Percentiles rank a stretch among this genome's conserved stretches.
Evolutionary conservation across 2,797 vertebrate genomes (phyloP).

Genomic region (Syngnathus acus): DNA sequence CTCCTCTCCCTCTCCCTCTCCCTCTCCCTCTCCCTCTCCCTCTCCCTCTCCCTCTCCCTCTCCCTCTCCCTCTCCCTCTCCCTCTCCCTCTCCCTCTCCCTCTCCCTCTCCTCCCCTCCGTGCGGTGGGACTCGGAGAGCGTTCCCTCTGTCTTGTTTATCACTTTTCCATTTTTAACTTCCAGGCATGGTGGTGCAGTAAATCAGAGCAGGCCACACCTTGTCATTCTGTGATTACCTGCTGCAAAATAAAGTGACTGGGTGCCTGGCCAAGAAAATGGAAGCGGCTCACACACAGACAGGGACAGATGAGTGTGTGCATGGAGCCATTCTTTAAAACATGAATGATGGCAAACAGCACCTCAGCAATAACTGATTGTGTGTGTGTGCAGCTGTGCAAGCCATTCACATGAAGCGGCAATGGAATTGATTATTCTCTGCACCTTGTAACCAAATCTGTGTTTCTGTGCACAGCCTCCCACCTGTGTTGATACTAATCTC

Average conservation of each 20-base stretch:
- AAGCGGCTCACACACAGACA: conserved; percentile 16
- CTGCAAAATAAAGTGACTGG: conserved; percentile 53
- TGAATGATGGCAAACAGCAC: conserved; percentile 25
- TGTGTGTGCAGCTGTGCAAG: conserved; percentile 10
- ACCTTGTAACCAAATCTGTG: conserved; percentile 16
- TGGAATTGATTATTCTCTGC: conserved; percentile 16
- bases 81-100: too few species aligned
- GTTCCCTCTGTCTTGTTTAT: conserved; percentile 49
- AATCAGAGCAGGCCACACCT: conserved; percentile 44
- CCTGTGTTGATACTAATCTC: conserved; percentile 21
- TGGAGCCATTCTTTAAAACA: conserved; percentile 24
- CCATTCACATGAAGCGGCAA: neutral
- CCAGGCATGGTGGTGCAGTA: conserved; percentile 30
- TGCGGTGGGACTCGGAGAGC: conserved; percentile 8
- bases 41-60: too few species aligned
- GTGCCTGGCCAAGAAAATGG: conserved; percentile 27
- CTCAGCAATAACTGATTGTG: conserved; percentile 22
- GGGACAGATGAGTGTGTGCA: conserved; percentile 7
- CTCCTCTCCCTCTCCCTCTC: too few species aligned
- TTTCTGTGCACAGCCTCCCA: conserved; percentile 10
- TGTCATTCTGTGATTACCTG: conserved; percentile 52
- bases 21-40: too few species aligned
- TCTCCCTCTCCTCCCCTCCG: conserved; percentile 4
- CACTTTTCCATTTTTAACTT: conserved; percentile 46
- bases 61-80: too few species aligned